Evolutionary conservation across 1,140 invertebrate genomes (phyloP).

Genomic region (Camponotus floridanus): DNA sequence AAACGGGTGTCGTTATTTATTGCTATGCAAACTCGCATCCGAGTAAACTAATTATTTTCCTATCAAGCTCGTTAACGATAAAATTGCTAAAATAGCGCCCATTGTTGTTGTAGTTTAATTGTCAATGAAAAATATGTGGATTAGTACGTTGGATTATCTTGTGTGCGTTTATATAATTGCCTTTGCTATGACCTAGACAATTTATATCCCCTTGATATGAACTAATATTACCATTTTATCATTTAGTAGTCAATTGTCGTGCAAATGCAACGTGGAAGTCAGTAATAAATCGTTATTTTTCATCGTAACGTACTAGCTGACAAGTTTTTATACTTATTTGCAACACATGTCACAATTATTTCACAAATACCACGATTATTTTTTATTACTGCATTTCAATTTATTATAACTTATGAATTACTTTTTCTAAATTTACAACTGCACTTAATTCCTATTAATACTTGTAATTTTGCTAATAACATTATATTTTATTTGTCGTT

Average conservation of each 20-base stretch:
- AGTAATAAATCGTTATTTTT: not conserved
- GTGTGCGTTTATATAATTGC: slow-evolving; percentile 23
- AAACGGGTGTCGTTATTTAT: not conserved
- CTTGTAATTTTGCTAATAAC: not conserved
- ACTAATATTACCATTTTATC: not conserved
- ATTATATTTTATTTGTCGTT: not conserved
- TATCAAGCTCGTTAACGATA: not conserved
- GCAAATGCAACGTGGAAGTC: not conserved
- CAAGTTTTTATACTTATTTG: not conserved
- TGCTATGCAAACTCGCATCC: not conserved
- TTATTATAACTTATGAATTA: not conserved
- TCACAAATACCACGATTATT: too few species aligned
- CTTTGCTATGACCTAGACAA: slow-evolving; percentile 18
- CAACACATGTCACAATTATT: not conserved
- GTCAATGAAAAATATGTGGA: not conserved
- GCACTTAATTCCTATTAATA: not conserved
- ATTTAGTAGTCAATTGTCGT: not conserved
- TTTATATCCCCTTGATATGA: slow-evolving; percentile 28
- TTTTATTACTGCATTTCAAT: too few species aligned
- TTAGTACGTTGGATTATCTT: not conserved
- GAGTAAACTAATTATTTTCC: not conserved
- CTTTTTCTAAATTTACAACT: not conserved
- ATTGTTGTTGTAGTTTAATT: not conserved
- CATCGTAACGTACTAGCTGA: not conserved
- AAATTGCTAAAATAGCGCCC: not conserved